Evolutionary conservation across 1,140 invertebrate genomes (phyloP).

Genomic region (Aplysia californica): DNA sequence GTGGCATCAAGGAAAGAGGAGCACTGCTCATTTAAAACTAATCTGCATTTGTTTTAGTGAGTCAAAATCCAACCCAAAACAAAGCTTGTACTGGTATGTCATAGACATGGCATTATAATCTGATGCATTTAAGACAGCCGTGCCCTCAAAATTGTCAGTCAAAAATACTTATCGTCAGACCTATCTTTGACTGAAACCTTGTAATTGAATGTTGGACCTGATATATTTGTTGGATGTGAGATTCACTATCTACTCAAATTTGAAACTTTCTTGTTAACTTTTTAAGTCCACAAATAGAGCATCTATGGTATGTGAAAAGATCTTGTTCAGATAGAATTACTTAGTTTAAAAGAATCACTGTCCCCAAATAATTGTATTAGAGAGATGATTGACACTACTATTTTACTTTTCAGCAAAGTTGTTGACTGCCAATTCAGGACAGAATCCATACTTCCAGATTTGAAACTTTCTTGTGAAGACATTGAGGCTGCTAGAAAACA

Average conservation of each 20-base stretch:
- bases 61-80: no score
- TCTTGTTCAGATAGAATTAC: neutral
- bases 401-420: constrained; percentile 38
- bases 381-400: neutral
- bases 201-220: no score
- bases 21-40: no score
- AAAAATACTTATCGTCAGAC: no score
- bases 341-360: neutral
- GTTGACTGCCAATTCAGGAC: constrained; percentile 34
- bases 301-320: neutral
- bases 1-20: no score
- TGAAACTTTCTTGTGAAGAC: constrained; percentile 31
- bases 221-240: neutral
- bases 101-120: no score
- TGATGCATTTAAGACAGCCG: no score
- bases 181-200: no score
- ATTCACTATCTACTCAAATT: neutral
- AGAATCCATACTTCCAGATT: constrained; percentile 29
- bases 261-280: neutral
- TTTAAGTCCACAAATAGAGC: neutral
- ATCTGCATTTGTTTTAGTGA: no score
- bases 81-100: no score
- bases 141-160: no score
- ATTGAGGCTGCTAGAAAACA: constrained; percentile 32
- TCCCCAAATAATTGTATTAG: neutral